Evolutionary conservation across 2,113 vertebrate species (phyloP), one percentile per base, ranked within the genome.

Genomic region (Oncorhynchus kisutch): DNA sequence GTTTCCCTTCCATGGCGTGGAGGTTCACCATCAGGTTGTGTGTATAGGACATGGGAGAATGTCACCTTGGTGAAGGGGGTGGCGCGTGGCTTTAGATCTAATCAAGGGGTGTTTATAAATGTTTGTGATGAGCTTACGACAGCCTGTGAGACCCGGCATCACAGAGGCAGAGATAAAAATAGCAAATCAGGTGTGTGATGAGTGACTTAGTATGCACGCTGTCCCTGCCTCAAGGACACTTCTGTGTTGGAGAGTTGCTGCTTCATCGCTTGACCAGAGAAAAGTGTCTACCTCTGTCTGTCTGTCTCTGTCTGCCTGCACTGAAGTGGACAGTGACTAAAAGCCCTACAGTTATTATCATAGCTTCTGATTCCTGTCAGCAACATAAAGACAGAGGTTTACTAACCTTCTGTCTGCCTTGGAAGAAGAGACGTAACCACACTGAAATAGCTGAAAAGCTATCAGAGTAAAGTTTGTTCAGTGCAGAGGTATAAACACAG

Each of bases 151-250:
- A 45, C 25, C 16, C 6, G 31, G 69, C 59, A 9, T 62, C 59
- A 9, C 59, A 62, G 59, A 3, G 29, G 27, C 25, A 11, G 29
- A 16, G 51, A 62, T 62, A 22, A 62, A 22, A 62, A 34, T 25
- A 62, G 25, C 29, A 29, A 60, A 14, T 60, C 71, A 62, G 27
- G 71, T 39, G 70, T 34, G 71, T 22, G 31, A 71, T 18, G 70
- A 62, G 54, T 62, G 51, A 34, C 51, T 72, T 72, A 72, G 71
- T 62, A 72, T 62, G 71, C 71, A 18, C n/a, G 8, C 18, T 31
- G 29, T 11, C 71, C 11, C 71, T n/a, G 20, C 57, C 16, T 60
- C 71, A 72, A 62, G 71, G 71, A 60, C 71, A 62, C 51, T 18
- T 14, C 13, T 54, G 51, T 54, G 51, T 54, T 54, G 51, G 51